Base-by-base conservation (phyloP, 2,797 vertebrate species). In the Oryzias sinensis region DNA sequence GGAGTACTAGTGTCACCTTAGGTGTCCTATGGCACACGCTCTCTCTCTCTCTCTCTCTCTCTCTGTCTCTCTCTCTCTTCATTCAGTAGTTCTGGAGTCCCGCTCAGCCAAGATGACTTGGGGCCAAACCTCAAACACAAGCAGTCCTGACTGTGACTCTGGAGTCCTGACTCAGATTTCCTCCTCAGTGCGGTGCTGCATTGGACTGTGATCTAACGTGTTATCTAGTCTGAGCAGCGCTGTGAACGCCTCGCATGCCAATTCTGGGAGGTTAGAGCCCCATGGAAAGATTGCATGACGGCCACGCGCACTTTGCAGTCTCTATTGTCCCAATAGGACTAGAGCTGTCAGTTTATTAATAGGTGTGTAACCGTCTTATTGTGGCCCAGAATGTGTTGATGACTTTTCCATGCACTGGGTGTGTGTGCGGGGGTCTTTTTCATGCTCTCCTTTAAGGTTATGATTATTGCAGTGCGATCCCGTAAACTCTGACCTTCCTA, bases 311-410 rank as follows among this genome's bases (percentile, higher is more conserved):
- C 7, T 18, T 48, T 29, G 37, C 44, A 37, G 8, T 37, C 9
- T 24, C 61, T 24, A 62, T 74, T 70, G 65, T 72, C 62, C 49
- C 20, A 8, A 51, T 62, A 60, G 42, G 44, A 15, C 57, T 22
- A 20, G 16, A 9, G 56, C 47, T 17, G 47, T 49, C 20, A 54
- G 51, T 50, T 66, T 71, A 68, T 70, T 65, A 60, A 75, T 72
- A 77, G 20, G 27, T 11, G 13, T 27, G 57, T 60, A 56, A 43
- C 54, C 18, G 16, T 57, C 33, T 27, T 24, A 46, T 9, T 15
- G 9, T 24, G 45, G 43, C 6, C 16, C 53, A 46, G 13, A 56
- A 59, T 46, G 46, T 18, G 42, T 43, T 49, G 44, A 4, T 46
- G 48, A 1, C 27, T 53, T 62, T 67, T 65, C 65, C 7, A 29